Evolutionary conservation across 2,113 vertebrate genomes (phyloP).

Genomic region (Ceyx margarethae): DNA sequence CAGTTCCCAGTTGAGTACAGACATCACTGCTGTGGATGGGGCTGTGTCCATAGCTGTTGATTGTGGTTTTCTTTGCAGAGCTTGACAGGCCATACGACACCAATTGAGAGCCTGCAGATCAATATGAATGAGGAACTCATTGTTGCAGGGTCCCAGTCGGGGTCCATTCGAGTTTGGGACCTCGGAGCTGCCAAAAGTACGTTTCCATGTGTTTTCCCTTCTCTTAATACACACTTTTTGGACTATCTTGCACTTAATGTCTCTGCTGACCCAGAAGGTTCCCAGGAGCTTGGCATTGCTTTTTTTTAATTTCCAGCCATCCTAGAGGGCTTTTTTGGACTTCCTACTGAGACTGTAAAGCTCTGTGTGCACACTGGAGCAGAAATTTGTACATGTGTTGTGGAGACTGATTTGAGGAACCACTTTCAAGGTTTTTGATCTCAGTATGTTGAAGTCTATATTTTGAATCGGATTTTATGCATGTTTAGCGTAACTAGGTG

Average conservation of each 20-base stretch:
- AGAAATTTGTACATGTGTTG: neutral
- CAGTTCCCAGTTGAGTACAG: fast-evolving
- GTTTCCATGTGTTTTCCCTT: neutral
- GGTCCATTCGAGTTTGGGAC: constrained; percentile 94
- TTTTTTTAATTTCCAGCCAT: neutral
- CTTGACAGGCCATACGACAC: constrained; percentile 88
- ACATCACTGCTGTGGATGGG: fast-evolving
- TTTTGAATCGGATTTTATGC: neutral
- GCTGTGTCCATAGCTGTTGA: neutral
- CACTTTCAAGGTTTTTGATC: neutral
- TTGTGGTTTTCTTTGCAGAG: constrained; percentile 77
- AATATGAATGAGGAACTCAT: constrained; percentile 89
- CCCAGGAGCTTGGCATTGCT: neutral
- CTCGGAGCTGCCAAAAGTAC: constrained; percentile 96
- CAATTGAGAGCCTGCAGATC: constrained; percentile 92
- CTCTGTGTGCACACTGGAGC: neutral
- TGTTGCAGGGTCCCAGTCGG: constrained; percentile 91
- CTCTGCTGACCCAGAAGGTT: neutral
- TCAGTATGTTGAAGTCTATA: neutral
- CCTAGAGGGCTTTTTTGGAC: neutral
- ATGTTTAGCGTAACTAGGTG: neutral
- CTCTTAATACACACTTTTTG: neutral
- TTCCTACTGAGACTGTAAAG: neutral
- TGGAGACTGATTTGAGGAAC: neutral
- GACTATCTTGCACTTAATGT: neutral